A percentile compares a stretch with the other conserved stretches of the same genome.
Evolutionary conservation across 2,888 invertebrate species (phyloP).

Genomic region (Phengaris arion): DNA sequence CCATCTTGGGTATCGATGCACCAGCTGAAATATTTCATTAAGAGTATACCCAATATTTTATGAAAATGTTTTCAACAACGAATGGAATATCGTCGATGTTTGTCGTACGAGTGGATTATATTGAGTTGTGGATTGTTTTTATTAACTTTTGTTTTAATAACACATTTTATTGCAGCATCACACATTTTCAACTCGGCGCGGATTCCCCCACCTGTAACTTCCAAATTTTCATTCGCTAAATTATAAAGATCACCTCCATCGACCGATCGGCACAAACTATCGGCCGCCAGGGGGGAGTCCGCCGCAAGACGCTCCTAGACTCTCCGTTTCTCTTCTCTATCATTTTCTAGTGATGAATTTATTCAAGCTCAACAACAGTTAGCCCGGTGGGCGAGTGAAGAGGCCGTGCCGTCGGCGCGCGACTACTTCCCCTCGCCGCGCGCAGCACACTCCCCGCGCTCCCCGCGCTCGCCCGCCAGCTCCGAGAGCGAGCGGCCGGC

Average conservation of each 20-base stretch:
- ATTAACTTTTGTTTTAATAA: slow-evolving; percentile 28
- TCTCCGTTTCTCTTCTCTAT: slow-evolving; percentile 87
- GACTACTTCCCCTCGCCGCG: slow-evolving; percentile 70
- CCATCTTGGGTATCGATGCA: not conserved
- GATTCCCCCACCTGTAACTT: slow-evolving; percentile 38
- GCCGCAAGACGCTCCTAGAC: slow-evolving; percentile 62
- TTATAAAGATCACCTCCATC: slow-evolving; percentile 7
- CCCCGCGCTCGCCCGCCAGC: slow-evolving; percentile 47
- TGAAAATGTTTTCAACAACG: not conserved
- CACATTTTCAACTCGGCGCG: slow-evolving; percentile 40
- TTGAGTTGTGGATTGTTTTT: slow-evolving; percentile 14
- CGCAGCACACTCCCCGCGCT: slow-evolving; percentile 45
- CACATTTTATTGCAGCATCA: slow-evolving; percentile 34
- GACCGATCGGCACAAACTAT: not conserved
- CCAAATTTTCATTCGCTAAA: slow-evolving; percentile 17
- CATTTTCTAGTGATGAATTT: slow-evolving; percentile 98
- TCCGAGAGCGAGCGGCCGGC: slow-evolving; percentile 68
- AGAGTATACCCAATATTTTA: not conserved
- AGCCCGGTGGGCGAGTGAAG: slow-evolving; percentile 97
- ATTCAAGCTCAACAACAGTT: slow-evolving; percentile 98
- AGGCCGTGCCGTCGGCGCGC: slow-evolving; percentile 82
- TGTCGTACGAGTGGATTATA: slow-evolving; percentile 8
- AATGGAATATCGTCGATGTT: not conserved
- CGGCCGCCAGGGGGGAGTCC: slow-evolving; percentile 40
- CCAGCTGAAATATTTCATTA: not conserved